These are phyloP conservation scores for Hemitrygon akajei DNA, from an alignment of 2,797 vertebrate genomes.

Conservation along the genomic window DNA sequence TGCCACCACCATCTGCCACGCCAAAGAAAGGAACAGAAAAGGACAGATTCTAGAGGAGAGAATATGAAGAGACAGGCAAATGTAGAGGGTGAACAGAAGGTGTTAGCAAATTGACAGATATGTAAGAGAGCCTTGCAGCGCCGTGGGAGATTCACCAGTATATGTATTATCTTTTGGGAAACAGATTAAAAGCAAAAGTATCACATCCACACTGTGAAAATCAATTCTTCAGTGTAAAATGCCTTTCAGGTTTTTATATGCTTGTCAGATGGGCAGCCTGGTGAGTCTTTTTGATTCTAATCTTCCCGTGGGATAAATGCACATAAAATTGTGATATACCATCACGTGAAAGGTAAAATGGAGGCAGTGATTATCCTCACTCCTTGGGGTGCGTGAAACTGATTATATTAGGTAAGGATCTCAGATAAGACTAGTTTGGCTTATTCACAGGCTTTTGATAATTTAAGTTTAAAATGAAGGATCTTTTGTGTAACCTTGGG, in stretches of 20 bases:
- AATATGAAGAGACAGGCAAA: not conserved
- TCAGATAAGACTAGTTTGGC: not conserved
- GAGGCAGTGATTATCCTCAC: not conserved
- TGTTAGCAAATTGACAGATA: not conserved
- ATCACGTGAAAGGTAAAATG: not conserved
- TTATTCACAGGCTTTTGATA: not conserved
- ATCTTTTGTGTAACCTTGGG: not conserved
- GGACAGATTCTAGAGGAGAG: constrained; percentile 1
- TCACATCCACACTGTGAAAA: not conserved
- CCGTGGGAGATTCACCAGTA: not conserved
- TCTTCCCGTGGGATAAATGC: not conserved
- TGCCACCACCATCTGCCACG: not conserved
- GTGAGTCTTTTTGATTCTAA: not conserved
- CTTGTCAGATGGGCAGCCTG: not conserved
- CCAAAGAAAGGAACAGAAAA: not conserved
- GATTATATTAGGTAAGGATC: not conserved
- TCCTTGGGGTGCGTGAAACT: not conserved
- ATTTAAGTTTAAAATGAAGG: not conserved
- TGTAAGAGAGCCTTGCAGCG: not conserved
- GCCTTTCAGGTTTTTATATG: not conserved
- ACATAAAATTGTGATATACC: not conserved
- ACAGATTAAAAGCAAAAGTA: not conserved
- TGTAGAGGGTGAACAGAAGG: not conserved
- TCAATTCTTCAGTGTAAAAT: not conserved
- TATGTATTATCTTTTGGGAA: not conserved